Conservation (phyloP, 2,888 invertebrate species). For the Mechanitis messenoides region DNA sequence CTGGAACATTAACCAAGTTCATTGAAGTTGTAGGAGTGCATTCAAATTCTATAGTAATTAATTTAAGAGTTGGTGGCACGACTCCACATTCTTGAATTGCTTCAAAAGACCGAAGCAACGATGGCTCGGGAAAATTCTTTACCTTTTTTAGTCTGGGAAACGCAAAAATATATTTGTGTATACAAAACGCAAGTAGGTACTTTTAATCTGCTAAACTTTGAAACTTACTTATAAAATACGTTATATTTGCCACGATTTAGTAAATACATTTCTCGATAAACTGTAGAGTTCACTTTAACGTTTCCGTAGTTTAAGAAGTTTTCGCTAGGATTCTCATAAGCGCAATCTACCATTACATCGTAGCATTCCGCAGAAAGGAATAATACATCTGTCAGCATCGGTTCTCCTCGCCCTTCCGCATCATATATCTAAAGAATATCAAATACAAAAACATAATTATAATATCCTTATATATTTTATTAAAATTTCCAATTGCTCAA, state of each 20-base stretch:
- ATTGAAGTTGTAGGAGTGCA: conserved; percentile 64
- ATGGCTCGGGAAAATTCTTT: conserved; percentile 64
- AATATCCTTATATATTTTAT: neutral
- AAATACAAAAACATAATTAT: neutral
- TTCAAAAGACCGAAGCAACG: conserved; percentile 56
- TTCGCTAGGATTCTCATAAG: conserved; percentile 60
- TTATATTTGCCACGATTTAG: conserved; percentile 77
- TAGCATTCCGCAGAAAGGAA: conserved; percentile 76
- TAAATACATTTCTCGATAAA: conserved; percentile 64
- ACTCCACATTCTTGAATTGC: conserved; percentile 54
- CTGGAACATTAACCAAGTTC: conserved; percentile 61
- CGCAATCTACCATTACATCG: conserved; percentile 75
- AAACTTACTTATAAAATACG: conserved; percentile 70
- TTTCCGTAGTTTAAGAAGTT: conserved; percentile 73
- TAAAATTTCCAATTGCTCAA: neutral
- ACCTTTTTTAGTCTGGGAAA: conserved; percentile 59
- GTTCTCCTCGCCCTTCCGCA: conserved; percentile 58
- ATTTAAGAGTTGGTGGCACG: conserved; percentile 47
- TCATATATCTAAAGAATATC: conserved; percentile 57
- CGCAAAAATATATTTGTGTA: neutral
- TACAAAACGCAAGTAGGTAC: neutral
- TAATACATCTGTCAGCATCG: conserved; percentile 62
- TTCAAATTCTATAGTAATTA: conserved; percentile 53
- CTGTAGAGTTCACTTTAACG: conserved; percentile 74
- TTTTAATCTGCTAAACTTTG: neutral